Percentiles rank a stretch among this genome's conserved stretches.
Conservation (phyloP, 2,113 vertebrate species). For the Smithornis capensis region DNA sequence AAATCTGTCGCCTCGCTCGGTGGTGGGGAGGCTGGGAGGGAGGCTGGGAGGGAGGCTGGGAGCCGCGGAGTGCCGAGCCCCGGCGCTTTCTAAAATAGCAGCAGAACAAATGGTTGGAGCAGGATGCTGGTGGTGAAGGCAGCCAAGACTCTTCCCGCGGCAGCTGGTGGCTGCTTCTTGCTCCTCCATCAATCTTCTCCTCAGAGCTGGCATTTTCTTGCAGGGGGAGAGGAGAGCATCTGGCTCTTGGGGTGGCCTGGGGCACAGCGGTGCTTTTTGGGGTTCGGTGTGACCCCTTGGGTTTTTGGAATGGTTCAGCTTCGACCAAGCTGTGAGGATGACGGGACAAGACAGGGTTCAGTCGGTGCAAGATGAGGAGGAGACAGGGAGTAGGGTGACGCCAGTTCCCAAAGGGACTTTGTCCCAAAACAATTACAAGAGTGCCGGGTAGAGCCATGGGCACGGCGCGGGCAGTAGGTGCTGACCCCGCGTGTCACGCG, state of each 20-base stretch:
- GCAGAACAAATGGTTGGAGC: conserved; percentile 57
- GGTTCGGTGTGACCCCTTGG: fast-evolving
- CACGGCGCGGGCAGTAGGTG: neutral
- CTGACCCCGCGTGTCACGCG: too few relatives aligned
- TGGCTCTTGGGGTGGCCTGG: neutral
- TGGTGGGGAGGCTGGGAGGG: conserved; percentile 7
- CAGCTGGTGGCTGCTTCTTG: conserved; percentile 41
- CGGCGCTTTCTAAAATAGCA: conserved; percentile 37
- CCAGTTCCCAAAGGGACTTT: neutral
- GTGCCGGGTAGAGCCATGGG: neutral
- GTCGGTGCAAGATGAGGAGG: neutral
- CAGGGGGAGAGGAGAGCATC: neutral
- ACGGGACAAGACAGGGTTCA: neutral
- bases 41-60: neutral
- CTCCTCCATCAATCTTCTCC: neutral
- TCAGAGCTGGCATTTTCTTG: neutral
- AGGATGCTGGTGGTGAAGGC: conserved; percentile 1
- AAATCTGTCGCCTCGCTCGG: conserved; percentile 7
- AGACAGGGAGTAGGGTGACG: neutral
- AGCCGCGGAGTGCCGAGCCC: neutral
- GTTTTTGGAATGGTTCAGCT: neutral
- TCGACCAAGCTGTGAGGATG: neutral
- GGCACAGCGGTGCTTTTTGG: neutral
- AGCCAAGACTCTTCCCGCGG: conserved; percentile 6
- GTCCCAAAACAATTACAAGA: neutral